phyloP scores from a whole-genome alignment of 2,888 invertebrate genomes.

The Formica aserva region DNA sequence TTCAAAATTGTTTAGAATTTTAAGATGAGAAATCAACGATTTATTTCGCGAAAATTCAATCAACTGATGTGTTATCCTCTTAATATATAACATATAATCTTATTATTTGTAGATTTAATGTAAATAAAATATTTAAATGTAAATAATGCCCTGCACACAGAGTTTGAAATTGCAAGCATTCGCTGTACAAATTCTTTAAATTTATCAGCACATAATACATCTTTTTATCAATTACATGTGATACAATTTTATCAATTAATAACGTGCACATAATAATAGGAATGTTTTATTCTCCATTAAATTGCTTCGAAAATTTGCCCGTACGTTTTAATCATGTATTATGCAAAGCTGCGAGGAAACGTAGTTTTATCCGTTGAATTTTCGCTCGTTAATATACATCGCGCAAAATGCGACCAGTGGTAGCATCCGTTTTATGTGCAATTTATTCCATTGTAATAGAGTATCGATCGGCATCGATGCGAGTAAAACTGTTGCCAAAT shows the following conservation, averaged over 20 bases:
- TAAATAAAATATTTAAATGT: conserved; percentile 22
- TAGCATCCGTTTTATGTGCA: conserved; percentile 38
- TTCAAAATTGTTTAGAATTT: no score
- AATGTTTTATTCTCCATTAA: conserved; percentile 40
- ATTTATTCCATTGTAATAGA: conserved; percentile 31
- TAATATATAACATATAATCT: neutral
- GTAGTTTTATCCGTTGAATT: conserved; percentile 29
- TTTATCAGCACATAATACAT: conserved; percentile 15
- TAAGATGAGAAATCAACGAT: no score
- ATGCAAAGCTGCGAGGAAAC: conserved; percentile 39
- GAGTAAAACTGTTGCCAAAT: conserved; percentile 24
- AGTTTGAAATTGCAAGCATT: neutral
- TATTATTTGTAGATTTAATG: conserved; percentile 15
- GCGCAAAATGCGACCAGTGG: conserved; percentile 19
- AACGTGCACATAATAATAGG: neutral
- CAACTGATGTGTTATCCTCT: neutral
- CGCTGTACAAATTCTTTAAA: neutral
- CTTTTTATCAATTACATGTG: conserved; percentile 31
- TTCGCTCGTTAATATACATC: conserved; percentile 28
- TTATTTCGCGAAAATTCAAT: neutral
- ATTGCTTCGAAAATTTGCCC: conserved; percentile 34
- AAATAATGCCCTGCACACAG: neutral
- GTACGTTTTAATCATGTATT: conserved; percentile 49
- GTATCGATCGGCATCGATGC: conserved; percentile 14
- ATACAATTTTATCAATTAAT: conserved; percentile 15